Evolutionary conservation across 2,113 vertebrate genomes (phyloP), one percentile per base, ranked within the genome.

Genomic region (Lepus europaeus): DNA sequence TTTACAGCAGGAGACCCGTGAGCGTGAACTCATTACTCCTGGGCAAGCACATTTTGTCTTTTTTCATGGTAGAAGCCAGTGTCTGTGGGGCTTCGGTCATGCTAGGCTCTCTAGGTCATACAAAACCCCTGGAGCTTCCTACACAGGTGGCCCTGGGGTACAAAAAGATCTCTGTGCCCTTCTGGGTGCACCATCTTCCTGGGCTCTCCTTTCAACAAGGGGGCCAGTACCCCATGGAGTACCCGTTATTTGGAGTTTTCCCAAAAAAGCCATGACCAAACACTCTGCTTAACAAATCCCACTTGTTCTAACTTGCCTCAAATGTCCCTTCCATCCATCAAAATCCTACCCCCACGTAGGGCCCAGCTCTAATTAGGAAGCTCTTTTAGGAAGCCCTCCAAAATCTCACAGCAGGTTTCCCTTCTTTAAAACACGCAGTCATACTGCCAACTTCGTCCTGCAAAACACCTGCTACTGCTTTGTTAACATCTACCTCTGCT

Each of bases 401-500:
- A 74, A 53, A 78, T 39, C 25, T 80, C n/a, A 79, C 12, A 69
- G 13, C 31, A 45, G 36, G 31, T 53, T 36, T 78, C 29, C 19
- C 31, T 78, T 72, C 39, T 31, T 76, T 39, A 74, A 84, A 70
- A 70, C 27, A 56, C 10, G n/a, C 2, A 10, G 19, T 69, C 6
- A 13, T 73, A 45, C 20, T 2, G 0, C 49, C 61, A 80, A 95
- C 84, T 90, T 56, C 77, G 84, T 79, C 86, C 59, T 31, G 29
- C 56, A 69, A 22, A 83, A 25, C 17, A 81, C 76, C 68, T 49
- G 59, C 31, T 76, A 6, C 76, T 56, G 27, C 25, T 66, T 63
- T 74, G 56, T 95, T 64, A 87, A 14, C 56, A 53, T 72, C 73
- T 80, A 31, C 64, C 33, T 89, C 73, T 49, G 61, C 85, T 84